Base-by-base conservation (phyloP, 2,113 vertebrate species). In the Potamarius usumacintae region DNA sequence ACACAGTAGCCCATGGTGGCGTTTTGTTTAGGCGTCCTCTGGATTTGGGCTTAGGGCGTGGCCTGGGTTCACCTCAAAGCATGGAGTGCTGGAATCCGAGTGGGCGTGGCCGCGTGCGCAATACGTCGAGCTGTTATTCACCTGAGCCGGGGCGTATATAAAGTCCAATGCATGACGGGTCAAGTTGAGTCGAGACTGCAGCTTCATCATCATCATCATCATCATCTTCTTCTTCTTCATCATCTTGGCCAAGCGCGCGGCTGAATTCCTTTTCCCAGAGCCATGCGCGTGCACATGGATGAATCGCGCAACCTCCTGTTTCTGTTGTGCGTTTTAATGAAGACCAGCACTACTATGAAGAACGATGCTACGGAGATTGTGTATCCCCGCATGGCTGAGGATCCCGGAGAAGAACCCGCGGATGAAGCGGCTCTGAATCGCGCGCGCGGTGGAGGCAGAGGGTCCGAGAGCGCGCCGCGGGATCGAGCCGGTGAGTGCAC, bases 341-440 rank as follows among this genome's bases (percentile, higher is more conserved):
- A 93, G 95, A 96, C 94, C 91, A 96, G 94, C 92, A 94, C 93
- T 85, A 94, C 96, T 92, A 96, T 97, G 90, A 97, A 97, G 94
- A 99, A 99, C 89, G 97, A 98, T 93, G 97, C 96, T 53, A 99
- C 98, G 34, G 97, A 99, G 95, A 95, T 96, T 80, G 95, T 97
- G 79, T 97, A 97, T 89, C 92, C 97, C 0, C 97, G 95, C 84
- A 96, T 95, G 62, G 95, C 93, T 20, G 67, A 85, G 83, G 42
- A 57, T 15, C 83, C 83, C 48, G 53, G 10, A 3, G 67, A 74
- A 82, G 94, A 94, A 88, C 94, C 95, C 72, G 93, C 92, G 17
- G 93, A 93, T 63, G 96, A 95, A 92, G 92, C 92, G 52, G 78
- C 30, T 27, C 85, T 82, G 85, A 82, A 72, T 34, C 77, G 97